Percentiles rank a stretch among this genome's conserved stretches.
These are phyloP conservation scores for Tanaodytes sp. DNA, from an alignment of 2,888 invertebrate species.

Conservation along the genomic window DNA sequence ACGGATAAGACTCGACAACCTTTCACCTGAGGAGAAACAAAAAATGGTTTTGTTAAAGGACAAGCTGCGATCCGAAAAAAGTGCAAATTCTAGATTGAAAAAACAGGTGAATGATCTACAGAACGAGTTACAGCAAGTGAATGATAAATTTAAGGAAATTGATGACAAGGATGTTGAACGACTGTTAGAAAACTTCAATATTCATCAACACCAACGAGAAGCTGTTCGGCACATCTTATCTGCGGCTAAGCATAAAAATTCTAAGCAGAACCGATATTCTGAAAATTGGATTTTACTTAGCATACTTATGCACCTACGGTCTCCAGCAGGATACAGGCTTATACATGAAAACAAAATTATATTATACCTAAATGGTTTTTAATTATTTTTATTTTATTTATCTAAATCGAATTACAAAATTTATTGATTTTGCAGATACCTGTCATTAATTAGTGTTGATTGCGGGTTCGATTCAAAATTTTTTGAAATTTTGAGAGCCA, in stretches of 20 bases:
- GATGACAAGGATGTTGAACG: no score
- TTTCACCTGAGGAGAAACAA: neutral
- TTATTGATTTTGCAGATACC: conserved; percentile 1
- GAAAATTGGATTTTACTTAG: conserved; percentile 22
- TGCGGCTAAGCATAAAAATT: conserved; percentile 2
- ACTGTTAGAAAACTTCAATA: conserved; percentile 12
- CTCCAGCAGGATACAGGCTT: conserved; percentile 10
- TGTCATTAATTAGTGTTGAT: conserved; percentile 4
- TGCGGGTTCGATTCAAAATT: conserved; percentile 17
- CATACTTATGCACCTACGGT: conserved; percentile 18
- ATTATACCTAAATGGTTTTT: neutral
- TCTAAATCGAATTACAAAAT: no score
- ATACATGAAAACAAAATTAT: conserved; percentile 15
- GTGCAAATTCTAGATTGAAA: neutral
- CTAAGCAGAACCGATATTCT: no score
- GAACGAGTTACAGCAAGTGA: neutral
- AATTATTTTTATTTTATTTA: no score
- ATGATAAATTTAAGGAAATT: no score
- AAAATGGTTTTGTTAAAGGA: neutral
- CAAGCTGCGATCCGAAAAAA: neutral
- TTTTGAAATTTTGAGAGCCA: conserved; percentile 5
- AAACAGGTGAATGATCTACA: neutral
- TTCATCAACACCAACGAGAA: conserved; percentile 14
- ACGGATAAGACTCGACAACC: conserved; percentile 9
- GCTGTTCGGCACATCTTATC: conserved; percentile 7